These are phyloP conservation scores for Trematomus bernacchii DNA, from an alignment of 2,797 vertebrate genomes.

Conservation along the genomic window DNA sequence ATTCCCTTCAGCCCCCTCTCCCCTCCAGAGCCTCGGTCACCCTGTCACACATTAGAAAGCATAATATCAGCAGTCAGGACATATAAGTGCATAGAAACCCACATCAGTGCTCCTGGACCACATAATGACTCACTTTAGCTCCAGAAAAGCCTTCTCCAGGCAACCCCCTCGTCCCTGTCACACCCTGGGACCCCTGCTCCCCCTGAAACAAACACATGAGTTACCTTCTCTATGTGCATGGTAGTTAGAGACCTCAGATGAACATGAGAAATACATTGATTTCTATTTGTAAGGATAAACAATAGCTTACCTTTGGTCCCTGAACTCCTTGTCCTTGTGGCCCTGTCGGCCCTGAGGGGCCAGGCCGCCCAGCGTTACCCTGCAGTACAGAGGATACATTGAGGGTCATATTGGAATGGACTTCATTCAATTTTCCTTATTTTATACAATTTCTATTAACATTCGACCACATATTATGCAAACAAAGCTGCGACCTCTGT, in stretches of 20 bases:
- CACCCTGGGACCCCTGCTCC: constrained; percentile 89
- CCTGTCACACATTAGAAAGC: constrained; percentile 73
- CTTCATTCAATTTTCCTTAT: no score
- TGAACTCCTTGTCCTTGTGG: constrained; percentile 91
- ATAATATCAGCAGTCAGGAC: not conserved
- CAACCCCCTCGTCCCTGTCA: constrained; percentile 88
- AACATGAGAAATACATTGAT: not conserved
- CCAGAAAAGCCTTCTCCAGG: constrained; percentile 91
- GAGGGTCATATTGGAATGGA: not conserved
- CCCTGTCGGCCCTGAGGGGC: constrained; percentile 85
- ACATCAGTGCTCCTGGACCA: not conserved
- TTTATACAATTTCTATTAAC: not conserved
- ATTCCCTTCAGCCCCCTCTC: constrained; percentile 90
- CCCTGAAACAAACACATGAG: constrained; percentile 80
- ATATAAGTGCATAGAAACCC: not conserved
- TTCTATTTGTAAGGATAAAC: not conserved
- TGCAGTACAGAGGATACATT: constrained; percentile 58
- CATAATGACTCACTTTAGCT: constrained; percentile 84
- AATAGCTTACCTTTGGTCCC: constrained; percentile 88
- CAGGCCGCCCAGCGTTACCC: constrained; percentile 88
- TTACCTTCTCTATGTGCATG: not conserved
- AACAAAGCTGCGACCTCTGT: no score
- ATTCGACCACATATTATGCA: not conserved
- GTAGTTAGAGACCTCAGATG: not conserved
- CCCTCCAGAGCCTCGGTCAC: constrained; percentile 87